Evolutionary conservation across 2,113 vertebrate species (phyloP).

Genomic region (Stercorarius parasiticus): DNA sequence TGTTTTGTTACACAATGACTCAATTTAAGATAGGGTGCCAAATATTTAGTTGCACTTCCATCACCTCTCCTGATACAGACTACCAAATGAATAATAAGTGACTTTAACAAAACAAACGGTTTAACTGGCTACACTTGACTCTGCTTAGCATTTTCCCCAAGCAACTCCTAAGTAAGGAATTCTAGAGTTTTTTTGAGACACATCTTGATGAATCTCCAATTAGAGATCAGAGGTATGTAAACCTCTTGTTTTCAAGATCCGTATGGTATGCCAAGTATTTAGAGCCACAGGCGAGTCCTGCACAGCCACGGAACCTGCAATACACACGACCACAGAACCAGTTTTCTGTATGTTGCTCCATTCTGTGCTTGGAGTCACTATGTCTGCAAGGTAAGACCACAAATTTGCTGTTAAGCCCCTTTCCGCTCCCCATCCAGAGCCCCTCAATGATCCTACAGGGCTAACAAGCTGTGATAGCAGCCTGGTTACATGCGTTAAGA

Average conservation of each 20-base stretch:
- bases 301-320: background rate
- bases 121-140: background rate
- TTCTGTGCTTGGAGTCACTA: background rate
- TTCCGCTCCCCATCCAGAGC: background rate
- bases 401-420: background rate
- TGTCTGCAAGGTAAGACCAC: rapidly evolving
- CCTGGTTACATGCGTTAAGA: background rate
- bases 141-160: background rate
- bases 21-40: background rate
- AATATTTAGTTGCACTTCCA: background rate
- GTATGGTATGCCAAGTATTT: background rate
- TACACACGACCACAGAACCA: background rate
- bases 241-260: background rate
- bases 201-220: background rate
- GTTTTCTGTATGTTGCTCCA: background rate
- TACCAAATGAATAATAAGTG: background rate
- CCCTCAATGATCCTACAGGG: background rate
- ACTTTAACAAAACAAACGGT: background rate
- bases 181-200: background rate
- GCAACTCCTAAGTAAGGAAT: background rate
- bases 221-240: background rate
- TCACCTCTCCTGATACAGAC: background rate
- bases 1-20: background rate
- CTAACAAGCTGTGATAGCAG: background rate
- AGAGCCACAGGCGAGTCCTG: background rate